A percentile compares a stretch with the other conserved stretches of the same genome.
These are phyloP conservation scores for Dendronephthya gigantea DNA, from an alignment of 64 coral and sea anemone genomes.

Conservation along the genomic window DNA sequence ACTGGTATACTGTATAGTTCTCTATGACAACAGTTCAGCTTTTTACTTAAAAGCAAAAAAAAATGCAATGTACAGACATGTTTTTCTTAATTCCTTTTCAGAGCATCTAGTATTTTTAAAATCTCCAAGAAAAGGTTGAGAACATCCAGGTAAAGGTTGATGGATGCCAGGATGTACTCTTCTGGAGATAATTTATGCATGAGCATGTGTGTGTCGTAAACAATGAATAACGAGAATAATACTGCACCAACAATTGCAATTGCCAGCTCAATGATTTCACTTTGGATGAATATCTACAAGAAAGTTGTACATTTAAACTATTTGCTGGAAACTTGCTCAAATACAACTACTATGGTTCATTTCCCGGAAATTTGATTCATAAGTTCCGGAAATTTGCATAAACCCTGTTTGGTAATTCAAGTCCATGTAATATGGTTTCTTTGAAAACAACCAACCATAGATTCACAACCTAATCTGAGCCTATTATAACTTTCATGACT, in stretches of 20 bases:
- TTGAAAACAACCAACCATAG: no score
- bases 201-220: slow-evolving; percentile 93
- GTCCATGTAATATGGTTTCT: no score
- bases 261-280: slow-evolving; percentile 81
- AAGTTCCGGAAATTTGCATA: no score
- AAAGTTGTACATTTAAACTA: background rate
- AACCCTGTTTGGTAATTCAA: no score
- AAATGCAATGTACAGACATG: background rate
- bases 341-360: no score
- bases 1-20: no score
- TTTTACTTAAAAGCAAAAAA: no score
- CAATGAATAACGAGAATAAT: slow-evolving; percentile 89
- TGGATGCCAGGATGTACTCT: slow-evolving; percentile 91
- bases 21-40: no score
- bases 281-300: slow-evolving; percentile 90
- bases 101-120: slow-evolving; percentile 72
- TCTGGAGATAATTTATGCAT: slow-evolving; percentile 92
- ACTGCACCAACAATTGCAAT: slow-evolving; percentile 73
- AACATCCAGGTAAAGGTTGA: slow-evolving; percentile 97
- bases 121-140: slow-evolving; percentile 94
- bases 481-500: no score
- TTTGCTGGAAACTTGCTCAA: background rate
- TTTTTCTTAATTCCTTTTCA: slow-evolving; percentile 65
- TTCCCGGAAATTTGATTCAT: no score
- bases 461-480: no score